Evolutionary conservation across 2,888 invertebrate species (phyloP), one percentile per base, ranked within the genome.

Genomic region (Pogonocherus hispidulus): DNA sequence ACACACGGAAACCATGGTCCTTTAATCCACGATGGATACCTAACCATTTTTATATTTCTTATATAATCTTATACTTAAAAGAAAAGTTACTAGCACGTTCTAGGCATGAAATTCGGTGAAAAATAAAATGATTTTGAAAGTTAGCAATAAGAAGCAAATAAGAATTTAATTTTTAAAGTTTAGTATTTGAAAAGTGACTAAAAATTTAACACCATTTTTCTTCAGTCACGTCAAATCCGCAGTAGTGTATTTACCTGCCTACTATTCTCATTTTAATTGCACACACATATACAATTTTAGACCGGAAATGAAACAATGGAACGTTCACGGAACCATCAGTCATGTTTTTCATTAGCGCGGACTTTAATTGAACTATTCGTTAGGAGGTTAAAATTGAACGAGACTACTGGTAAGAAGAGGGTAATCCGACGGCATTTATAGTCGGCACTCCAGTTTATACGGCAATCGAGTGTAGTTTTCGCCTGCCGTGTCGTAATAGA

Each of bases 391-490:
- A 47, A 63, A 44, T 23, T 41, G 57, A 55, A 54, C 54, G 54
- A 20, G 35, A 55, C 55, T 49, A 57, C 46, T 37, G 41, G 59
- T 22, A 63, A 59, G 57, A 55, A 63, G 66, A 67, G 64, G 70
- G 71, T 71, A 72, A 80, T 80, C 79, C 76, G 70, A 75, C 18
- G 76, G 77, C 78, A 79, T 82, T 82, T 82, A 82, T 81, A 80
- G 80, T 78, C 80, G 79, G 76, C 78, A 80, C 79, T 80, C 79
- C 76, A 80, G 80, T 81, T 81, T 82, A 82, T 82, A 77, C 81
- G 81, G 80, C 81, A 82, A 83, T 83, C 82, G 80, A 81, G 81
- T 79, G 81, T 80, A 82, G 79, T 82, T 83, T 80, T 81, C 82
- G 79, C 80, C 79, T 79, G 79, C 77, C 80, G 79, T 79, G 79